These are phyloP conservation scores for Venusia cambrica DNA, from an alignment of 2,888 invertebrate species.

Conservation along the genomic window DNA sequence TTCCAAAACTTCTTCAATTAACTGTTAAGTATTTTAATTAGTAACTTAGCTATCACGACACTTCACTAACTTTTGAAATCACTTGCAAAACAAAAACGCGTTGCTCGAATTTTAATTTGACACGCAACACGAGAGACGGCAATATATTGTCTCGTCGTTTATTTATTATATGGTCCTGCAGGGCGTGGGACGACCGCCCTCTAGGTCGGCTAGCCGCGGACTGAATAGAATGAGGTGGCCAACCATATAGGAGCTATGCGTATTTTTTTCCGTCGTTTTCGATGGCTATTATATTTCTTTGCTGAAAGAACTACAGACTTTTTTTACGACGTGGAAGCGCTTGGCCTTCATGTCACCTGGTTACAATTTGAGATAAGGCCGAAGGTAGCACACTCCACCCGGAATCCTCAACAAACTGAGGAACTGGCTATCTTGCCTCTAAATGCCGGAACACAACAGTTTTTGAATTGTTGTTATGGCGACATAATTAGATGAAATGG, in stretches of 20 bases:
- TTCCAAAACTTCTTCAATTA: slow-evolving; percentile 21
- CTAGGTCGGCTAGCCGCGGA: slow-evolving; percentile 13
- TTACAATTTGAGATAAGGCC: too few relatives aligned
- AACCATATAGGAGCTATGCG: slow-evolving; percentile 23
- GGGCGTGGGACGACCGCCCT: slow-evolving; percentile 19
- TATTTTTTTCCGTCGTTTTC: slow-evolving; percentile 19
- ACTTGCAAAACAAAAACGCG: slow-evolving; percentile 8
- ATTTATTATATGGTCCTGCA: slow-evolving; percentile 18
- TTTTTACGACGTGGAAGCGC: too few relatives aligned
- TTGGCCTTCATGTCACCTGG: too few relatives aligned
- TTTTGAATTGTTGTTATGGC: too few relatives aligned
- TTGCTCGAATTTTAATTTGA: slow-evolving; percentile 20
- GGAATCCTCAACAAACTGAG: too few relatives aligned
- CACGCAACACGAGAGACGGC: slow-evolving; percentile 23
- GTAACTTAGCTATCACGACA: slow-evolving; percentile 22
- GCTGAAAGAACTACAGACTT: slow-evolving; percentile 3
- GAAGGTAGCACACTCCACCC: too few relatives aligned
- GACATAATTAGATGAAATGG: too few relatives aligned
- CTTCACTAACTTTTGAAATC: slow-evolving; percentile 21
- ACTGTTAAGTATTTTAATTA: slow-evolving; percentile 24
- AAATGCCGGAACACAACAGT: too few relatives aligned
- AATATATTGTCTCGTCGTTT: slow-evolving; percentile 22
- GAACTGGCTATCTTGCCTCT: too few relatives aligned
- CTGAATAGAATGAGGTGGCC: slow-evolving; percentile 15
- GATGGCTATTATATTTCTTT: slow-evolving; percentile 12